Base-by-base conservation (phyloP, 2,797 vertebrate genomes). In the Trachurus trachurus region DNA sequence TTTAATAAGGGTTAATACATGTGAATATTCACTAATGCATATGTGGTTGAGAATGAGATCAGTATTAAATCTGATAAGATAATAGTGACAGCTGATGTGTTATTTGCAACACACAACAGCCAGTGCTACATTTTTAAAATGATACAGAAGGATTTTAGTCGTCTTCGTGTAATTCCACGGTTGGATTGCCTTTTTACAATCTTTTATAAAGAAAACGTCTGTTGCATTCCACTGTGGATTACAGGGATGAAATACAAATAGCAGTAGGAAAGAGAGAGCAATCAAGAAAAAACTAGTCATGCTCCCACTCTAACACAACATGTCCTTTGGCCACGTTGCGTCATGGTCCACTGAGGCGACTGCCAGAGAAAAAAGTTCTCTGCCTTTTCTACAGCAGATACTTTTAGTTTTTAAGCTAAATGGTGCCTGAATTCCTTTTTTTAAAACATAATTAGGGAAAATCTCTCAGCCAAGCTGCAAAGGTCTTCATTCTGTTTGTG, bases 301-400 rank as follows among this genome's bases (percentile, higher is more conserved):
- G 44, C 42, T 60, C 37, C 65, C 26, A 65, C 12, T 67, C 53
- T 40, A 58, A 52, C 49, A 73, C 63, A 78, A 71, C 40, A 54
- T 72, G 22, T 75, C 74, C 64, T 72, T 75, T 76, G 57, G 74
- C 60, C 21, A 61, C 21, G 58, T 67, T 78, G 52, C 50, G 7
- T 80, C 54, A 65, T 39, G 44, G 52, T 68, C 64, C 61, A 31
- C 52, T 44, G 44, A 71, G 49, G 26, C n/a, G 40, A n/a, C 26
- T 56, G 34, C 39, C 16, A 69, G 22, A 13, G 39, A 70, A 47
- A 47, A 62, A 47, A 34, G 9, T 34, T 39, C 19, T 66, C 53
- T 26, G 3, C n/a, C 9, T 66, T 9, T 17, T 66, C 59, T 26
- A 21, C 34, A 37, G 40, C 29, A 54, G 40, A 65, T 54, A 22